Conservation (phyloP, 2,888 invertebrate species). For the Notocelia uddmanniana region DNA sequence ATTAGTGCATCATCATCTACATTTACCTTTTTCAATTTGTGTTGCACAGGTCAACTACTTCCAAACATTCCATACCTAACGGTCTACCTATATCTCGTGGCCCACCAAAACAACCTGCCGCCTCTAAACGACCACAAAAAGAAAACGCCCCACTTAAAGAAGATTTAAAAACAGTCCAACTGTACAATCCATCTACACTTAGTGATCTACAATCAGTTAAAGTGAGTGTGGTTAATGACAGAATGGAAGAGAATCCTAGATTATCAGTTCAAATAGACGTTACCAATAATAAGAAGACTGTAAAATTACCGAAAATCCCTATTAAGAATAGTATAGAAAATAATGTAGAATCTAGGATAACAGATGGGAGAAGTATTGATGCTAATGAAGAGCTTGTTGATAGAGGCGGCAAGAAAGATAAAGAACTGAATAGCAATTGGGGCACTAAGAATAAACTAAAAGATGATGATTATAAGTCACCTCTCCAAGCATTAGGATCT, state of each 20-base stretch:
- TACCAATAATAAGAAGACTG: conserved; percentile 67
- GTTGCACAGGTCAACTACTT: conserved; percentile 69
- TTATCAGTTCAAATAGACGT: conserved; percentile 70
- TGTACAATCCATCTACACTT: conserved; percentile 8
- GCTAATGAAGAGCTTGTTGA: conserved; percentile 48
- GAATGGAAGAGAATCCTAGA: conserved; percentile 58
- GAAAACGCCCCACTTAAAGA: conserved; percentile 72
- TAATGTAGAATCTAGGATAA: conserved; percentile 43
- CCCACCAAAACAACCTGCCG: conserved; percentile 53
- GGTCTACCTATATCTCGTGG: conserved; percentile 53
- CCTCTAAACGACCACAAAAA: conserved; percentile 68
- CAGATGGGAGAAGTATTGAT: conserved; percentile 46
- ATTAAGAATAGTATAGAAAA: conserved; percentile 51
- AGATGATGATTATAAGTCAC: conserved; percentile 75
- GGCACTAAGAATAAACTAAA: conserved; percentile 46
- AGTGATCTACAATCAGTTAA: conserved; percentile 61
- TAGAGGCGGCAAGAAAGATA: conserved; percentile 51
- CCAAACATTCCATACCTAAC: conserved; percentile 70
- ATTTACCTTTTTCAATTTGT: conserved; percentile 44
- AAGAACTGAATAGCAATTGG: conserved; percentile 40
- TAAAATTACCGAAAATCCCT: conserved; percentile 60
- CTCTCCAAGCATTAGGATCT: conserved; percentile 69
- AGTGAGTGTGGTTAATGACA: conserved; percentile 67
- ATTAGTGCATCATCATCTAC: conserved; percentile 13
- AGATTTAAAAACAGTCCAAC: conserved; percentile 45